Base-by-base conservation (phyloP, 2,888 invertebrate species). In the Microplitis manilae region DNA sequence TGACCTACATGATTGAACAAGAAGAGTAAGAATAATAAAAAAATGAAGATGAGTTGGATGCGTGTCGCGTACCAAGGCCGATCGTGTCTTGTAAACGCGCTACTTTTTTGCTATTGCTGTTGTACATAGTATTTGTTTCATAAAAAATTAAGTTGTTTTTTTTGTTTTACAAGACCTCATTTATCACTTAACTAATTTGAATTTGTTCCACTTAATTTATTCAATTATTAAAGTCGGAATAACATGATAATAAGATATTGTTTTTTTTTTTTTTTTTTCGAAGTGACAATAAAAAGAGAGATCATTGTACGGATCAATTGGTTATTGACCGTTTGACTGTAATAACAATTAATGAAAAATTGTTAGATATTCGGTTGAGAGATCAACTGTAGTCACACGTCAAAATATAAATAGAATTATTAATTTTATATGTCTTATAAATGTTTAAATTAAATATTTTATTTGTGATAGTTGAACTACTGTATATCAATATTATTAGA, bases 51-150 rank as follows among this genome's bases (percentile, higher is more conserved):
- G 77, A 69, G 61, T 76, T 76, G 81, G 81, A 84, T 83, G 82
- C 84, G 74, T 77, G 83, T 82, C 82, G 81, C 82, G 83, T 83
- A 85, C 84, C 83, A 86, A 83, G 84, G 85, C 80, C 83, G 83
- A 80, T 81, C 81, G 83, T 83, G 82, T 79, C 80, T 80, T 75
- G 77, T 73, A 62, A 79, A 77, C 75, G 80, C 77, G 79, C 80
- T 77, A 82, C 79, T 81, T 82, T 80, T 76, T 82, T 79, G 61
- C 76, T 72, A 41, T 68, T 67, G 13, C 50, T 50, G 50, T 50
- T 13, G 6, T 50, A 50, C 13, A 50, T 50, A 50, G 50, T 9
- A 64, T 2, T 13, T 9, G 50, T 50, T 50, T 50, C 9, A 13
- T 8, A 13, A 50, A 5, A 50, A 41, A 50, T 13, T 13, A 50